Conservation (phyloP, 2,797 vertebrate genomes). For the Lepus oiostolus region DNA sequence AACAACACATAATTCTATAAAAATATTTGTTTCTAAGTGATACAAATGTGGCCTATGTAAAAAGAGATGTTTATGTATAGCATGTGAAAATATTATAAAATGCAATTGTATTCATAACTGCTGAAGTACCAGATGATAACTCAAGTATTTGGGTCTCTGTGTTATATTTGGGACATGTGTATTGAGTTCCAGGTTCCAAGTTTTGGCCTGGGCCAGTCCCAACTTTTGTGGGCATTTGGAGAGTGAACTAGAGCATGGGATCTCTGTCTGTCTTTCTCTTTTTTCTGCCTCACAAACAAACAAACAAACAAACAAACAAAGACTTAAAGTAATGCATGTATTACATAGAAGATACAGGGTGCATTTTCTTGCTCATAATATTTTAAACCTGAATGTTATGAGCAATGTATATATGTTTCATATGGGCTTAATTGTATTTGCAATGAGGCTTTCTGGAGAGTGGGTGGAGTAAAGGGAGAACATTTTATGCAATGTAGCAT, state of each 20-base stretch:
- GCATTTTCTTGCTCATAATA: neutral
- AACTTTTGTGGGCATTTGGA: too few species aligned
- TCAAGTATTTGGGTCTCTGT: neutral
- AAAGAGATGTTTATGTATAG: slow-evolving; percentile 2
- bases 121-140: neutral
- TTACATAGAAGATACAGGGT: neutral
- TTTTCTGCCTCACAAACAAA: too few species aligned
- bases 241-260: too few species aligned
- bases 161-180: too few species aligned
- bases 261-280: too few species aligned
- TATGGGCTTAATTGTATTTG: neutral
- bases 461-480: neutral
- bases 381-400: too few species aligned
- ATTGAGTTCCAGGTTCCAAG: too few species aligned
- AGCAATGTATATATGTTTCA: neutral
- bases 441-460: neutral
- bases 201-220: too few species aligned
- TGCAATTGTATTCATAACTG: neutral
- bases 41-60: neutral
- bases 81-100: neutral
- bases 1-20: neutral
- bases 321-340: neutral
- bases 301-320: neutral
- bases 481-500: neutral
- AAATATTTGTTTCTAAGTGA: neutral